These are phyloP conservation scores for Sebastes iracundus DNA, from an alignment of 2,797 vertebrate species.

Conservation along the genomic window DNA sequence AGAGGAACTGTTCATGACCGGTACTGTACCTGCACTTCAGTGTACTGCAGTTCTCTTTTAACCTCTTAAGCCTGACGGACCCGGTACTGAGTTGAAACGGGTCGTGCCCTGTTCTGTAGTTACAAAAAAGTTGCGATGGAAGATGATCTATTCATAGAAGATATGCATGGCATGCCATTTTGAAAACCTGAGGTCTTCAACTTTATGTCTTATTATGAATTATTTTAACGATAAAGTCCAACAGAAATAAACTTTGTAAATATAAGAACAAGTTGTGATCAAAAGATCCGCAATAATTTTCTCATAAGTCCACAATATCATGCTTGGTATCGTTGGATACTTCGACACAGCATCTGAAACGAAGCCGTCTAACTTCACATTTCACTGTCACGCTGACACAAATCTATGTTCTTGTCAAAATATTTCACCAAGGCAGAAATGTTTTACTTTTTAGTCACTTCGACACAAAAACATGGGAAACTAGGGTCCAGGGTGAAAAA, in stretches of 20 bases:
- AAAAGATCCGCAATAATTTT: too few species aligned
- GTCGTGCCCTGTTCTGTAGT: neutral
- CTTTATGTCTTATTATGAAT: neutral
- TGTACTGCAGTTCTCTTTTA: neutral
- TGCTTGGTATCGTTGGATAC: neutral
- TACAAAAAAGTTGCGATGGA: neutral
- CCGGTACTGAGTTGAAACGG: neutral
- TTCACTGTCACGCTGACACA: neutral
- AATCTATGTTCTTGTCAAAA: neutral
- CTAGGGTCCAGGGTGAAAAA: too few species aligned
- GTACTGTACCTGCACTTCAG: neutral
- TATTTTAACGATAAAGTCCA: neutral
- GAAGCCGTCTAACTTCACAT: neutral
- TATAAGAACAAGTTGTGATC: neutral
- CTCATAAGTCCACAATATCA: neutral
- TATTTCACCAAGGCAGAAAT: neutral
- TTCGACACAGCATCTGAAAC: rapidly evolving
- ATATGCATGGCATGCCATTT: rapidly evolving
- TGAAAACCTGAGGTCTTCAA: too few species aligned
- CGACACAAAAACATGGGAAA: neutral
- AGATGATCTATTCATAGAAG: too few species aligned
- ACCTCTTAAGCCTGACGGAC: rapidly evolving
- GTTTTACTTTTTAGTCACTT: neutral
- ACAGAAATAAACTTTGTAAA: neutral
- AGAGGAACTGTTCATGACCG: neutral